Evolutionary conservation across 2,797 vertebrate genomes (phyloP), one percentile per base, ranked within the genome.

Genomic region (Odontamblyopus lacepedii): DNA sequence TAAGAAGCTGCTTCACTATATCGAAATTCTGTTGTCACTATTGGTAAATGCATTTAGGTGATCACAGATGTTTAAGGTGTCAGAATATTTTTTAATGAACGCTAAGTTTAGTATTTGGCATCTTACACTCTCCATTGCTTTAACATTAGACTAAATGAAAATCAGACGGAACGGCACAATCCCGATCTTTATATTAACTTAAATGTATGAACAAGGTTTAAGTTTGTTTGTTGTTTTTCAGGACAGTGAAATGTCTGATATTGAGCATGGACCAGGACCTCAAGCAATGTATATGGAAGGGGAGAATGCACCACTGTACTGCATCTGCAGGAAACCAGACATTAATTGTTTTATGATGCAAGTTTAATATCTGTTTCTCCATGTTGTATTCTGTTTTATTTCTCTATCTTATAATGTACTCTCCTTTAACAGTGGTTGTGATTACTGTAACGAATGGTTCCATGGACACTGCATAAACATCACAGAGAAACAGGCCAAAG

Each of bases 261-360:
- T 89, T 3, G 93, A 94, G 16, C 90, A 84, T n/a, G 69, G 80
- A 1, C 84, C 81, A 5, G 93, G 94, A 29, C 91, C 93, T 57
- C 93, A 94, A 78, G 91, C 90, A 69, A 92, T 92, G 57, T 92
- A 92, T 19, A 89, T 94, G 35, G 92, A 94, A 35, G 92, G 87
- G 9, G 93, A 96, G 69, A 97, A 96, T 3, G 92, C 95, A 0
- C 96, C 96, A 0, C 93, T 98, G 15, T 98, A 96, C 87, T 98
- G 97, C 75, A 95, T 98, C 73, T 98, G 97, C 78, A 88, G 95
- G 26, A 97, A 97, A 70, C 93, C 97, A 0, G 96, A 98, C 83
- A 98, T 98, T 80, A 98, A 97, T 90, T 97, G 96, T 87, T 98
- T 98, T 87, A 98, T 98, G 97, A 97, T 98, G 96, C 96, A 87